These are phyloP conservation scores for Mermis nigrescens DNA, from an alignment of 2,888 invertebrate genomes.

Conservation along the genomic window DNA sequence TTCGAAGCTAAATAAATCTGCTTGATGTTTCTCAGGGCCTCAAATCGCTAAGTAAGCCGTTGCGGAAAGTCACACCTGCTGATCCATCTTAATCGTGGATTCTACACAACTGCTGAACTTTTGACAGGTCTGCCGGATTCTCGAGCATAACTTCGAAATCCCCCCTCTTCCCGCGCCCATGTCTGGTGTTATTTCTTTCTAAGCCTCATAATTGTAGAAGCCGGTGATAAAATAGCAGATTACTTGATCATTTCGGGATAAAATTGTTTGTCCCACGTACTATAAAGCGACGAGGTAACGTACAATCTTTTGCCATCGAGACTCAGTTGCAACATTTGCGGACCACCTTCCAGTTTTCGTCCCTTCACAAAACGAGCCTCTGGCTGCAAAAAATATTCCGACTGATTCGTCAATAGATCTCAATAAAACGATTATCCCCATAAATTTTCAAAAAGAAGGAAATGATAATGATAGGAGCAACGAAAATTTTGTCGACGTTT, in stretches of 20 bases:
- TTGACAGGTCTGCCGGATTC: no score
- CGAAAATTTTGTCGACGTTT: slow-evolving; percentile 17
- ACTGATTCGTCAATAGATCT: no score
- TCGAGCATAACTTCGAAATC: no score
- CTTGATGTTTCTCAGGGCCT: no score
- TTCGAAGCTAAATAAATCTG: no score
- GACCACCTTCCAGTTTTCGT: slow-evolving; percentile 55
- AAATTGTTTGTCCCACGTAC: slow-evolving; percentile 81
- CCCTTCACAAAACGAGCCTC: slow-evolving; percentile 54
- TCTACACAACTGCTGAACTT: no score
- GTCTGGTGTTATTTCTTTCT: no score
- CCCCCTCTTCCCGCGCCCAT: no score
- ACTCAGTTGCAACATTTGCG: slow-evolving; percentile 91
- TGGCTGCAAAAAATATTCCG: no score
- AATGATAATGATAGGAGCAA: no score
- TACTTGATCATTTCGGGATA: slow-evolving; percentile 62
- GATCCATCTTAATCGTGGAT: background rate
- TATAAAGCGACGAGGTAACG: slow-evolving; percentile 68
- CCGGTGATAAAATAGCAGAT: slow-evolving; percentile 19
- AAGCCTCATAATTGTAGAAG: background rate
- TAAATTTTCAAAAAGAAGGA: no score
- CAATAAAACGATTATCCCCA: background rate
- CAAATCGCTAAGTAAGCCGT: no score
- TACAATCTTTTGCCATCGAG: slow-evolving; percentile 82
- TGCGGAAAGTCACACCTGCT: background rate